Base-by-base conservation (phyloP, 2,888 invertebrate species). In the Acleris cristana region DNA sequence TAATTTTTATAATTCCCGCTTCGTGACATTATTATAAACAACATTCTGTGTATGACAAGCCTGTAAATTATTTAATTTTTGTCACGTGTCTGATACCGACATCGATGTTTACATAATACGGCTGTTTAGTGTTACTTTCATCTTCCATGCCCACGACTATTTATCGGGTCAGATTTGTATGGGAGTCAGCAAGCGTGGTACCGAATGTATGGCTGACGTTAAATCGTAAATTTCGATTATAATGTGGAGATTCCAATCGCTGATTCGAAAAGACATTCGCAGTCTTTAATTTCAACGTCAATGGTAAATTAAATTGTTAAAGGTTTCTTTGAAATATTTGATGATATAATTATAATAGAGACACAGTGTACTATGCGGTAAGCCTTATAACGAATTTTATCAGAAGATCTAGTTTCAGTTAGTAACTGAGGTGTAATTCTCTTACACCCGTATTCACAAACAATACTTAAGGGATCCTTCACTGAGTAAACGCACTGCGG, bases 1-100 rank as follows among this genome's bases (percentile, higher is more conserved):
- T 89, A 82, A 82, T 79, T 82, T 86, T 88, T 84, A 83, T 83
- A 84, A 84, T 84, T 78, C 80, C 77, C 74, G 45, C 70, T 78
- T 57, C 79, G 79, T 83, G 85, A 85, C 81, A 78, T 80, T 86
- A 81, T 80, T 84, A 82, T 85, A 89, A 88, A 88, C 85, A 88
- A 81, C 75, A 74, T 80, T 81, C 76, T 72, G 70, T 74, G 69
- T 79, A 66, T 66, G 60, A 57, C 65, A 75, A 76, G 72, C 71
- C 8, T 62, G 70, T 83, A 82, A 81, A 84, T 82, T 78, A 83
- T 81, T 78, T 78, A 78, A 81, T 81, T 82, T 40, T 82, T 85
- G 85, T 83, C 84, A 81, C 70, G 70, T 66, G 70, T 66, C 71
- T 76, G 82, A 81, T 83, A 82, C 73, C 74, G 80, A 86, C 84